phyloP scores from a whole-genome alignment of 2,113 vertebrate species.

The Sterna hirundo region DNA sequence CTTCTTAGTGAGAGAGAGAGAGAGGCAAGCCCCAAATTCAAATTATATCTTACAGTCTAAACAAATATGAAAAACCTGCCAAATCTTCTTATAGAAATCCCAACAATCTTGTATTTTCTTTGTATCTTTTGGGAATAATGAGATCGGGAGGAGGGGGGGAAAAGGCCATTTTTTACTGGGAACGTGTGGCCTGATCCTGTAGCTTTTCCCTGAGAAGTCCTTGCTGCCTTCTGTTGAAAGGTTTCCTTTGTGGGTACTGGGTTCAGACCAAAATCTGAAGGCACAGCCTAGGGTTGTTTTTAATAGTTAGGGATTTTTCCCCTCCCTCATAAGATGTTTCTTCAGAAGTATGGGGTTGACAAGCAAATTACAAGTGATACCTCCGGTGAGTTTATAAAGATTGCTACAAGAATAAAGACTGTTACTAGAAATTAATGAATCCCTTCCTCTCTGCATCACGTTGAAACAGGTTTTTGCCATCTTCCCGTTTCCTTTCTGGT shows the following conservation, averaged over 20 bases:
- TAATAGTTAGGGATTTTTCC: neutral
- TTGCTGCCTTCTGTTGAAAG: neutral
- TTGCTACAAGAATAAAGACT: neutral
- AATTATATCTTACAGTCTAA: constrained; percentile 68
- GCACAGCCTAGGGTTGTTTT: neutral
- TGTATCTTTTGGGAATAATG: constrained; percentile 46
- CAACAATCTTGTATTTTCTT: constrained; percentile 59
- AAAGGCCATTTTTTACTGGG: neutral
- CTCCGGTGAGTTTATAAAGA: neutral
- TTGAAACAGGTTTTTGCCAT: neutral
- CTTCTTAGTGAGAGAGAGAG: constrained; percentile 29
- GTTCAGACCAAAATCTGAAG: neutral
- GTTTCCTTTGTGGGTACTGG: neutral
- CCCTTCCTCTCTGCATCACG: neutral
- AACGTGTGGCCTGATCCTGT: neutral
- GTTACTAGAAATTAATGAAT: neutral
- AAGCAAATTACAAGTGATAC: neutral
- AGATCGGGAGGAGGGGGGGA: neutral
- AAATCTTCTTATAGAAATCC: constrained; percentile 67
- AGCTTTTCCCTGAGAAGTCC: neutral
- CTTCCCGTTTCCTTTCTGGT: neutral
- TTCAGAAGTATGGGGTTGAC: neutral
- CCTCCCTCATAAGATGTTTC: neutral
- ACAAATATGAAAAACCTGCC: constrained; percentile 65
- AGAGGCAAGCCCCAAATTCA: constrained; percentile 66